These are phyloP conservation scores for Aphelinus atriplicis DNA, from an alignment of 1,140 invertebrate genomes.

Conservation along the genomic window DNA sequence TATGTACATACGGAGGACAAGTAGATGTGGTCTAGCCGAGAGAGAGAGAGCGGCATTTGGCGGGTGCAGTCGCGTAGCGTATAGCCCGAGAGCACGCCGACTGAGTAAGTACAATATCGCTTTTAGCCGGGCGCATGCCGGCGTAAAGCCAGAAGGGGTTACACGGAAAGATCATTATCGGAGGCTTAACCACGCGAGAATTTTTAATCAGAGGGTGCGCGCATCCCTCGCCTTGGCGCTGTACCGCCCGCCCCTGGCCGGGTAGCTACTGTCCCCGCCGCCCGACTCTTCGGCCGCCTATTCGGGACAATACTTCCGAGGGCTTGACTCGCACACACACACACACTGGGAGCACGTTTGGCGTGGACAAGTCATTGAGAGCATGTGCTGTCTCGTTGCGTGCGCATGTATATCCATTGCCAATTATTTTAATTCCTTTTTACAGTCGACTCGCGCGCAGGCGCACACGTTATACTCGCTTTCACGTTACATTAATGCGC, in stretches of 20 bases:
- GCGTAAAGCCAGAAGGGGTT: constrained; percentile 48
- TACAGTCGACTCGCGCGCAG: not conserved
- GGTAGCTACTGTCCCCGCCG: constrained; percentile 17
- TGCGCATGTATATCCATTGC: constrained; percentile 13
- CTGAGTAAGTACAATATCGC: constrained; percentile 63
- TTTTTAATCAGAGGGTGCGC: constrained; percentile 68
- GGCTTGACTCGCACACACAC: not conserved
- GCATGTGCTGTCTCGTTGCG: constrained; percentile 40
- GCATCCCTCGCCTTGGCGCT: constrained; percentile 54
- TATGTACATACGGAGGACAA: no score
- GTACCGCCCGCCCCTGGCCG: constrained; percentile 30
- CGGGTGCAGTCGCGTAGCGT: no score
- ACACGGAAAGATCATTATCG: constrained; percentile 66
- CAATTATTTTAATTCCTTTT: constrained; percentile 40
- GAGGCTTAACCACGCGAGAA: constrained; percentile 68
- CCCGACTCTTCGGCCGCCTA: not conserved
- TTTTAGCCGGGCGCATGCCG: constrained; percentile 38
- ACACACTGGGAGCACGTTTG: constrained; percentile 3
- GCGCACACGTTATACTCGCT: not conserved
- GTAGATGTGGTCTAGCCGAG: no score
- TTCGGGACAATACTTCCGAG: constrained; percentile 49
- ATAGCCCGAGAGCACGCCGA: constrained; percentile 47
- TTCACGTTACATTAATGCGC: not conserved
- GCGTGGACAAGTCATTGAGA: constrained; percentile 54
- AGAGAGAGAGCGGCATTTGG: no score